These are phyloP conservation scores for Rhamphomyia laevipes DNA, from an alignment of 2,888 invertebrate genomes.

Conservation along the genomic window DNA sequence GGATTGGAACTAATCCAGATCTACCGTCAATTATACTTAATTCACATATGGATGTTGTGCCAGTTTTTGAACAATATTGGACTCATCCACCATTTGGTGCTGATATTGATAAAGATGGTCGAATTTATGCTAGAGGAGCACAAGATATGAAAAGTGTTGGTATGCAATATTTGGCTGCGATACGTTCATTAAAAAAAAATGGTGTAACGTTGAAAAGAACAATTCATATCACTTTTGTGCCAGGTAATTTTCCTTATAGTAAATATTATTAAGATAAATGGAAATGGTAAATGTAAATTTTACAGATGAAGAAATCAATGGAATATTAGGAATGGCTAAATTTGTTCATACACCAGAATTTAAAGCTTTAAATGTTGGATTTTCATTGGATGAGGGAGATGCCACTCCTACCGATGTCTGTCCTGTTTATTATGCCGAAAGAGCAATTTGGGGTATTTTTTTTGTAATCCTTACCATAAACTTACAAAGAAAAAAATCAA, in stretches of 20 bases:
- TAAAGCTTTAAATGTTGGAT: conserved; percentile 59
- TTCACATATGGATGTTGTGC: conserved; percentile 96
- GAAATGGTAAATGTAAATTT: background rate
- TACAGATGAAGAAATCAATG: conserved; percentile 52
- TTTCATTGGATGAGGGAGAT: conserved; percentile 71
- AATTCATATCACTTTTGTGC: conserved; percentile 59
- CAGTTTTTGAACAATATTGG: conserved; percentile 85
- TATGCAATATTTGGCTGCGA: conserved; percentile 64
- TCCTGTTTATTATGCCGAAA: conserved; percentile 49
- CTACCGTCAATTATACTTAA: conserved; percentile 70
- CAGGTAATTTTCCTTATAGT: conserved; percentile 41
- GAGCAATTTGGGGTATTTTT: conserved; percentile 60
- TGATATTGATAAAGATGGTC: conserved; percentile 69
- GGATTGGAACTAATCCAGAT: conserved; percentile 61
- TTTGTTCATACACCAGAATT: conserved; percentile 57
- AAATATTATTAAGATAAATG: background rate
- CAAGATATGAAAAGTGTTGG: conserved; percentile 85
- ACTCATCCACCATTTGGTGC: conserved; percentile 79
- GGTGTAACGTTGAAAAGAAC: conserved; percentile 48
- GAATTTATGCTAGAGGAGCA: conserved; percentile 79
- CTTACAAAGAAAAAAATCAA: background rate
- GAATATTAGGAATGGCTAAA: conserved; percentile 54
- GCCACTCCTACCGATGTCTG: conserved; percentile 55
- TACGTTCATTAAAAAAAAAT: conserved; percentile 47
- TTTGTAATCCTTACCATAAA: too few species aligned